Percentiles rank a stretch among this genome's conserved stretches.
These are phyloP conservation scores for Azorinus chamasolen DNA, from an alignment of 2,888 invertebrate species.

Conservation along the genomic window DNA sequence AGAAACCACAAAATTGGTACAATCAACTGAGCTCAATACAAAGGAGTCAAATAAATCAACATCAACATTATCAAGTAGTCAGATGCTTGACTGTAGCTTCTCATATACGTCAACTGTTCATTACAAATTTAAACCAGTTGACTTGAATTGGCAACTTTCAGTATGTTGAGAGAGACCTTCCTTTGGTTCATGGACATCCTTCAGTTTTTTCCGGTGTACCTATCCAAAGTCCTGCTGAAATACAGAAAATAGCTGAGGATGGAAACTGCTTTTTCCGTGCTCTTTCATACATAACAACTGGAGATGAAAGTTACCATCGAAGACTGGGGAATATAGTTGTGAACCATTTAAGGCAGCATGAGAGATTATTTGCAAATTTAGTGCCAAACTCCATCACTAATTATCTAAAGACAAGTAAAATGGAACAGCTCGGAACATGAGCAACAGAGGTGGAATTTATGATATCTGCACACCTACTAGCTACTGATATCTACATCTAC, in stretches of 20 bases:
- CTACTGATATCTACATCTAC: constrained; percentile 19
- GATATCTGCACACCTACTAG: constrained; percentile 12
- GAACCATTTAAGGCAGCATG: constrained; percentile 13
- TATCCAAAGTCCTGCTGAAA: constrained; percentile 1
- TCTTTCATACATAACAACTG: constrained; percentile 27
- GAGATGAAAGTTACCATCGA: constrained; percentile 19
- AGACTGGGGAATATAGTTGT: constrained; percentile 1
- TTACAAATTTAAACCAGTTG: constrained; percentile 4
- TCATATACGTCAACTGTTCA: not conserved
- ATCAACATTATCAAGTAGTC: no score
- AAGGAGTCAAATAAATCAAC: no score
- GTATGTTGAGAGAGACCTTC: not conserved
- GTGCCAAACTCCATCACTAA: not conserved
- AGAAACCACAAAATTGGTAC: no score
- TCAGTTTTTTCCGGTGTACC: not conserved
- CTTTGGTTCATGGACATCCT: constrained; percentile 3
- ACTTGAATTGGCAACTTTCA: not conserved
- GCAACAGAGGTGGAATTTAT: constrained; percentile 29
- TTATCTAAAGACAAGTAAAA: constrained; percentile 10
- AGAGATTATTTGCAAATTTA: not conserved
- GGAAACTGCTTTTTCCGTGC: constrained; percentile 44
- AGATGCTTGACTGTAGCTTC: no score
- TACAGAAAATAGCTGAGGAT: constrained; percentile 21
- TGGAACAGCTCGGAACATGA: constrained; percentile 1
- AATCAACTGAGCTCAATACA: no score